A percentile compares a stretch with the other conserved stretches of the same genome.
phyloP scores from a whole-genome alignment of 2,888 invertebrate species.

The Slavum lentiscoides region DNA sequence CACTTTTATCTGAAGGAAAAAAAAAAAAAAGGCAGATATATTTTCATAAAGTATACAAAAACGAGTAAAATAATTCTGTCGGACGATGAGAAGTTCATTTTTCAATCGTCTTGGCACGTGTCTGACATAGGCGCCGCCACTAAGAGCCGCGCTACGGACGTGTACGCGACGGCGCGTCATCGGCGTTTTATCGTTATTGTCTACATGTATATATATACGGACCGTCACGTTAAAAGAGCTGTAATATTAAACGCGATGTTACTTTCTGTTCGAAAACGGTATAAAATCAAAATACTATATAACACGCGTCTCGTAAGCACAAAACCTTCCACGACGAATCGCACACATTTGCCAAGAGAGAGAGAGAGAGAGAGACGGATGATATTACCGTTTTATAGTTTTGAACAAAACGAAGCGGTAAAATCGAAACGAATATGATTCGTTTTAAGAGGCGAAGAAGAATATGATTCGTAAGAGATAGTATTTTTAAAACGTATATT shows the following conservation, averaged over 20 bases:
- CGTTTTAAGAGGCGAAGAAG: no score
- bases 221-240: neutral
- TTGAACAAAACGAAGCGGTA: slow-evolving; percentile 10
- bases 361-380: no score
- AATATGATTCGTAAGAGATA: neutral
- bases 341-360: no score
- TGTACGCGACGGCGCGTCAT: neutral
- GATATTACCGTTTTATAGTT: neutral
- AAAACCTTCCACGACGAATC: no score
- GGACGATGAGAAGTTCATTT: slow-evolving; percentile 18
- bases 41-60: neutral
- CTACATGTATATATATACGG: neutral
- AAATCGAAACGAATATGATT: neutral
- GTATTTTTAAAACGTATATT: slow-evolving; percentile 11
- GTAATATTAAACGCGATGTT: neutral
- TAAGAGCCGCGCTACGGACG: neutral
- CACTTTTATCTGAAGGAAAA: neutral
- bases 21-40: neutral
- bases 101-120: slow-evolving; percentile 33
- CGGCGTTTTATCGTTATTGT: slow-evolving; percentile 16
- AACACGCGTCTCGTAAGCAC: neutral
- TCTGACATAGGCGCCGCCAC: slow-evolving; percentile 22
- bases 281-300: neutral
- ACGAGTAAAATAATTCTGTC: slow-evolving; percentile 14
- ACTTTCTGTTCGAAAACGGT: no score